Evolutionary conservation across 2,113 vertebrate species (phyloP).

Genomic region (Thunnus thynnus): DNA sequence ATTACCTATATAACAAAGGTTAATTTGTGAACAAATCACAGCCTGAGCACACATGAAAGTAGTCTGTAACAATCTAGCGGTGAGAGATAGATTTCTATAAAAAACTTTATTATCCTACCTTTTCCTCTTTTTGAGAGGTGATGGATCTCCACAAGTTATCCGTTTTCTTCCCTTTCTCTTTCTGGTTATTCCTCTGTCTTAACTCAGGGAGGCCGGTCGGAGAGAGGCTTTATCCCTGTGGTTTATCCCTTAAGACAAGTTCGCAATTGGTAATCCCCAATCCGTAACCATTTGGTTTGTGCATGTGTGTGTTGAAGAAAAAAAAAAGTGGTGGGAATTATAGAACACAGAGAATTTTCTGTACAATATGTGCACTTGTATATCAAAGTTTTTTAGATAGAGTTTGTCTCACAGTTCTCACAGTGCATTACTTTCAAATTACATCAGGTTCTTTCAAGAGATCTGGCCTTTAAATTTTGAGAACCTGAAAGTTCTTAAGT

Average conservation of each 20-base stretch:
- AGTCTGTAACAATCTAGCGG: background rate
- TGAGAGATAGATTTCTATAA: background rate
- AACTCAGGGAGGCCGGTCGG: constrained; percentile 51
- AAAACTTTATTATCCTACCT: constrained; percentile 61
- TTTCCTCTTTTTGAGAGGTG: constrained; percentile 43
- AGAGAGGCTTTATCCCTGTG: constrained; percentile 78
- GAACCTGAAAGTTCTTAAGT: background rate
- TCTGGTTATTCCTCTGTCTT: constrained; percentile 42
- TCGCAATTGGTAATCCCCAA: constrained; percentile 80
- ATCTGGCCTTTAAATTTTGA: background rate
- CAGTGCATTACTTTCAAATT: background rate
- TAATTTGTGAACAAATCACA: background rate
- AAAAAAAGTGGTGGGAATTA: constrained; percentile 28
- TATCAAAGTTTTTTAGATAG: constrained; percentile 19
- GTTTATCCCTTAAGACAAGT: constrained; percentile 83
- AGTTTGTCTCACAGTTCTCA: background rate
- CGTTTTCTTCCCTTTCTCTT: constrained; percentile 52
- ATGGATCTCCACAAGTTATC: constrained; percentile 41
- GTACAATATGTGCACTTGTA: background rate
- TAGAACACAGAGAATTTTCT: constrained; percentile 21
- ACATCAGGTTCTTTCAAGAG: background rate
- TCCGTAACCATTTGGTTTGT: constrained; percentile 66
- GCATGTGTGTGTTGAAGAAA: constrained; percentile 39
- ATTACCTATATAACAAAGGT: background rate
- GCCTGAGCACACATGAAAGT: background rate